Base-by-base conservation (phyloP, 2,888 invertebrate species). In the Lacanobia oleracea region DNA sequence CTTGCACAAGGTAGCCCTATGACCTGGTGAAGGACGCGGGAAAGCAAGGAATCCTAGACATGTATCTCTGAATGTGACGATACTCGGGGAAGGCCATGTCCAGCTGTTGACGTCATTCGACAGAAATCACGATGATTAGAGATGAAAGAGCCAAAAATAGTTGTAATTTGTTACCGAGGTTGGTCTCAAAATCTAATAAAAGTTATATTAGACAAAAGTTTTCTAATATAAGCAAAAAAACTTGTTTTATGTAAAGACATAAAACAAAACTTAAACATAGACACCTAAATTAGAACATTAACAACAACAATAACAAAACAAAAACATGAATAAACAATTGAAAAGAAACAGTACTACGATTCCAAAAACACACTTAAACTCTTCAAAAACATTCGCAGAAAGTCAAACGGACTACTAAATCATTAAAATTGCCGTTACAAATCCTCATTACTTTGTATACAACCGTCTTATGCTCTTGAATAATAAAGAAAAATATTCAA, bases 371-470 rank as follows among this genome's bases (percentile, higher is more conserved):
- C 67, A 71, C 67, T 77, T 66, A 43, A 75, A 73, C 68, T 77
- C 79, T 77, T 72, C 74, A 67, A 62, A 67, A 77, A 84, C 67
- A 79, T 73, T 79, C 68, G 62, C 57, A 77, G 64, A 72, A 76
- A 73, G 67, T 71, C 77, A 79, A 79, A 77, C 73, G 62, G 74
- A 77, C 78, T 85, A 74, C 80, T 91, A 83, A 84, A 88, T 89
- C 89, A 89, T 89, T 89, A 86, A 88, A 90, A 91, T 90, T 86
- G 85, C 87, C 76, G 80, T 83, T 86, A 90, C 90, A 91, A 91
- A 91, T 90, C 88, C 86, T 88, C 88, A 88, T 91, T 90, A 88
- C 82, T 75, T 74, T 65, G 81, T 81, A 81, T 84, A 85, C 83
- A 84, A 77, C 80, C 82, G 75, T 83, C 82, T 89, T 84, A 86